Conservation (phyloP, 2,113 vertebrate genomes). For the Fulmarus glacialis region DNA sequence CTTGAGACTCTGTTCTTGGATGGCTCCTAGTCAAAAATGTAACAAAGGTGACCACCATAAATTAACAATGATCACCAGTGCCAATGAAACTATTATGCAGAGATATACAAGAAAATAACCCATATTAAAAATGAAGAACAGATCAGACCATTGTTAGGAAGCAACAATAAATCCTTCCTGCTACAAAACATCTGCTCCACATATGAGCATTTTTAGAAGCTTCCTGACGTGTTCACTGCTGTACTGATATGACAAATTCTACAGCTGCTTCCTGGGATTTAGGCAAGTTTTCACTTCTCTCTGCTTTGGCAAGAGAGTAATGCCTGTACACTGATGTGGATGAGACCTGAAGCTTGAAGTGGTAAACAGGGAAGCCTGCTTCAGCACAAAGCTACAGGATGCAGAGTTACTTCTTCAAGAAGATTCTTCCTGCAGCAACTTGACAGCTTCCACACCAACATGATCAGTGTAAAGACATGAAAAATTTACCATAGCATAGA, state of each 20-base stretch:
- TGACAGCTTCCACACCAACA: background rate
- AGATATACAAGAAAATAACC: background rate
- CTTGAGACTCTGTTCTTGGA: background rate
- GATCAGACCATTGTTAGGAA: background rate
- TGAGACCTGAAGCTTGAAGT: background rate
- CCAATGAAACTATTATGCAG: background rate
- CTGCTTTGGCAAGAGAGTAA: background rate
- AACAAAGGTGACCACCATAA: background rate
- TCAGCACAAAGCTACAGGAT: background rate
- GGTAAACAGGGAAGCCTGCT: background rate
- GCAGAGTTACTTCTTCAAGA: background rate
- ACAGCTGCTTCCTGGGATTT: background rate
- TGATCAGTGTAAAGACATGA: background rate
- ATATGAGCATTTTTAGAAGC: background rate
- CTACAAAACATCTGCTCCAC: background rate
- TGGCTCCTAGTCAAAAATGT: background rate
- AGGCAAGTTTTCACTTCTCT: background rate
- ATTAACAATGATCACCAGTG: background rate
- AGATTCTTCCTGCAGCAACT: background rate
- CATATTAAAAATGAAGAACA: background rate
- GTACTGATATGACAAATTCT: background rate
- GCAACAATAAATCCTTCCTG: background rate
- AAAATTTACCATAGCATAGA: background rate
- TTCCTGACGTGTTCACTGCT: background rate
- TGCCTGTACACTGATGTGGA: background rate